These are phyloP conservation scores for Spea multiplicata DNA, from an alignment of 2,113 vertebrate genomes.

Conservation along the genomic window DNA sequence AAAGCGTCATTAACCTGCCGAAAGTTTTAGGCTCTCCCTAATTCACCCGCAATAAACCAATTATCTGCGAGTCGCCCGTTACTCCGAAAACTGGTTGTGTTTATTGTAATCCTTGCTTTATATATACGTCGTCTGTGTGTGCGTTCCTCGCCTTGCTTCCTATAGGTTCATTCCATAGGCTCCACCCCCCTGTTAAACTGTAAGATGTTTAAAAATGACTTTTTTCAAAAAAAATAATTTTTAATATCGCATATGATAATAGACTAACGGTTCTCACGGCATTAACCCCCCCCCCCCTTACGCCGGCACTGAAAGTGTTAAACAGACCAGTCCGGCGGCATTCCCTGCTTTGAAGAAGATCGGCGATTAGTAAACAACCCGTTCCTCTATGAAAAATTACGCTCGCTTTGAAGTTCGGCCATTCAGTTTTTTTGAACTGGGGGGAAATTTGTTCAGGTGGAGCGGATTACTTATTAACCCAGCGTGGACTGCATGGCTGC, in stretches of 20 bases:
- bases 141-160: no score
- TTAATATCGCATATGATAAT: no score
- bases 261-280: no score
- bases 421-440: background rate
- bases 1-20: no score
- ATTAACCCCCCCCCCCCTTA: background rate
- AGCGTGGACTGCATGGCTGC: no score
- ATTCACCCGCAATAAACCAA: background rate
- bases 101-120: background rate
- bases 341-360: conserved; percentile 17
- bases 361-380: background rate
- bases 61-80: background rate
- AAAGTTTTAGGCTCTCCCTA: background rate
- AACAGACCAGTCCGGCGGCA: conserved; percentile 28
- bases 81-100: background rate
- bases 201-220: no score
- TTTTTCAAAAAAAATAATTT: no score
- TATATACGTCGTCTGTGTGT: no score
- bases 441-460: background rate
- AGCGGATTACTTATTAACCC: no score
- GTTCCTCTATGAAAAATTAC: background rate
- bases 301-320: background rate
- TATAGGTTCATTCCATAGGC: no score
- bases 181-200: no score
- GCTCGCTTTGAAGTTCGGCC: background rate